These are phyloP conservation scores for Plebejus argus DNA, from an alignment of 2,888 invertebrate species.

Conservation along the genomic window DNA sequence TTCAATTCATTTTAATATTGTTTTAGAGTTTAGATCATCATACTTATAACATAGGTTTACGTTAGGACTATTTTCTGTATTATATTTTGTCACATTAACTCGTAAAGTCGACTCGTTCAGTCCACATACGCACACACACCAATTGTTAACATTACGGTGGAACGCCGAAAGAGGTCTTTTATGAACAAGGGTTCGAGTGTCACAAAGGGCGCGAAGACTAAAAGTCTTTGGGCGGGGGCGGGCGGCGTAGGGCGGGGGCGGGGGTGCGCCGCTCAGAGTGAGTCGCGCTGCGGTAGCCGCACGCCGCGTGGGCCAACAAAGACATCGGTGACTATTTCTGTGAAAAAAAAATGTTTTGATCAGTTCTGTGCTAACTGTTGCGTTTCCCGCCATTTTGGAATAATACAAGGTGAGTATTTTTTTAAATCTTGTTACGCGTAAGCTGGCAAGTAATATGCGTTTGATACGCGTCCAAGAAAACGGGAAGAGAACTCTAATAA, in stretches of 20 bases:
- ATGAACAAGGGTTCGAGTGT: slow-evolving; percentile 76
- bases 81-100: no score
- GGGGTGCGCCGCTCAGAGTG: slow-evolving; percentile 60
- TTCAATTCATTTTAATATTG: no score
- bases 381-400: slow-evolving; percentile 45
- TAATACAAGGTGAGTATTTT: slow-evolving; percentile 4
- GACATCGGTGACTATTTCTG: slow-evolving; percentile 55
- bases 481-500: background rate
- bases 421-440: background rate
- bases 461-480: no score
- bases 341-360: slow-evolving; percentile 61
- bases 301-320: slow-evolving; percentile 63
- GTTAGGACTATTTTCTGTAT: no score
- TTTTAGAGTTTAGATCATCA: no score
- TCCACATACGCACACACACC: background rate
- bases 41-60: no score
- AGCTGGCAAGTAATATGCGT: background rate
- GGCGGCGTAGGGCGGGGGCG: slow-evolving; percentile 46
- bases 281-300: slow-evolving; percentile 70
- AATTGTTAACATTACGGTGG: slow-evolving; percentile 4
- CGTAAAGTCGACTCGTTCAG: no score
- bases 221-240: slow-evolving; percentile 60
- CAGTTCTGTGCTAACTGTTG: slow-evolving; percentile 49
- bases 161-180: slow-evolving; percentile 55
- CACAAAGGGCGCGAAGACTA: slow-evolving; percentile 78